Base-by-base conservation (phyloP, 1,140 invertebrate species). In the Anthonomus grandis region DNA sequence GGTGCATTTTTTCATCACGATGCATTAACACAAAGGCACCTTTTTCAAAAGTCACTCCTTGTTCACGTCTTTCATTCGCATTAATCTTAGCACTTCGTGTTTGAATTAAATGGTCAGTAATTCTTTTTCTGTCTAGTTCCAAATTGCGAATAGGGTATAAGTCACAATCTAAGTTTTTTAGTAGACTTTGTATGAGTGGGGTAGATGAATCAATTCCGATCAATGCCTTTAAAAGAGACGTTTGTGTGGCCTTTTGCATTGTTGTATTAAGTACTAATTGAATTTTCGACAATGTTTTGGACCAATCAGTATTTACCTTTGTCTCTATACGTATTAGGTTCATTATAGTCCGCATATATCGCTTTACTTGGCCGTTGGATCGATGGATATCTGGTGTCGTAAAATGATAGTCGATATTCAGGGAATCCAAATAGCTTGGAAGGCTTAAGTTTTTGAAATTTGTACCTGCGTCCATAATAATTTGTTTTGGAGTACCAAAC, bases 191-290 rank as follows among this genome's bases (percentile, higher is more conserved):
- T n/a, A n/a, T n/a, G n/a, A n/a, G n/a, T n/a, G n/a, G n/a, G n/a
- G n/a, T n/a, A n/a, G n/a, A n/a, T n/a, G n/a, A n/a, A n/a, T n/a
- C n/a, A n/a, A n/a, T n/a, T n/a, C n/a, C n/a, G n/a, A n/a, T n/a
- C n/a, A n/a, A n/a, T n/a, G n/a, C n/a, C n/a, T n/a, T n/a, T n/a
- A n/a, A n/a, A n/a, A n/a, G n/a, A n/a, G n/a, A n/a, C n/a, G n/a
- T n/a, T n/a, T n/a, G n/a, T n/a, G 15, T 39, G 6, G 8, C 17
- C 15, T 39, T 39, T 17, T 45, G 42, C 21, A 21, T 54, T 50
- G 69, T 72, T 1, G 59, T 71, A 46, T 72, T 73, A 2, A 73
- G 3, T 1, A 68, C 64, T 23, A 59, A 54, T 52, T 73, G 66
- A 1, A 73, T 64, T 51, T 71, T 73, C 64, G 65, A 72, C 2